Base-by-base conservation (phyloP, 2,113 vertebrate genomes). In the Tricholaema leucomelas region DNA sequence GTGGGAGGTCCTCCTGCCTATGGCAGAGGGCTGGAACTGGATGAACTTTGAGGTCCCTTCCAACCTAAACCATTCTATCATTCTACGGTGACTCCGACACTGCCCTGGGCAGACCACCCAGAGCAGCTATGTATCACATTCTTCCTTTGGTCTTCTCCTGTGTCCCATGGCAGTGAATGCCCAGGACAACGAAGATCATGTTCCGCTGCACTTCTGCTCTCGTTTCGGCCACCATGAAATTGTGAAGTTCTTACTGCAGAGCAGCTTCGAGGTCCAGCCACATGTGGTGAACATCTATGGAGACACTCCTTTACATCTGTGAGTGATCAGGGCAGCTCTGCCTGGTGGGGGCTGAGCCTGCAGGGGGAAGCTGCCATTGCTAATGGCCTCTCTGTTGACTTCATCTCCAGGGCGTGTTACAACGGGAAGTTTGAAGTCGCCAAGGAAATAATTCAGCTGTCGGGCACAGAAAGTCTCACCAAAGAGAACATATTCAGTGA, bases 401-500 rank as follows among this genome's bases (percentile, higher is more conserved):
- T 89, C 93, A 40, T 54, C 80, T 40, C 14, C 94, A 99, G 99
- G 31, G 99, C 99, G 9, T 99, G 98, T 58, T 99, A 99, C 93
- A 99, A 97, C 12, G 99, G 99, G 2, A 99, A 98, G 93, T 97
- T 98, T 86, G 98, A 98, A 50, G 98, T 98, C 5, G 98, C 97
- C 73, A 99, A 98, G 94, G 99, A 99, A 95, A 97, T 99, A 3
- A 94, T 99, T 50, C 98, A 98, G 90, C 94, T 98, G 59, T 98
- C 98, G 2, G 98, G 99, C 78, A 97, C 98, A 40, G 99, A 99
- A 71, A 99, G 99, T 63, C 97, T 99, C 87, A 96, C 97, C 25
- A 99, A 99, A 85, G 99, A 99, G 94, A 99, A 99, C 44, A 99
- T 99, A 92, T 99, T 99, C 97, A 99, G 99, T 50, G 99, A 99